Conservation (phyloP, 2,888 invertebrate species). For the Pseudoips prasinana region DNA sequence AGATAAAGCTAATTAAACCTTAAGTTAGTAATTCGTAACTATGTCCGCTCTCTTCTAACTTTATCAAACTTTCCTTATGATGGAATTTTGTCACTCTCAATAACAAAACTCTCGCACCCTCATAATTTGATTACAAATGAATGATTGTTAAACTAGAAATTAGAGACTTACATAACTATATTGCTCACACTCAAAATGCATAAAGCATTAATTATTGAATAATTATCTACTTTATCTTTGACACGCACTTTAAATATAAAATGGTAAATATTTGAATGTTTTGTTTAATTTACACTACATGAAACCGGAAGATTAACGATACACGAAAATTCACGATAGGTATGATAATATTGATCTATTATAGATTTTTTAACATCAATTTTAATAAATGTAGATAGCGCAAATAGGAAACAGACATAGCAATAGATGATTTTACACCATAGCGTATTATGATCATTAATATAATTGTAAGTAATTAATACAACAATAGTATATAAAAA, state of each 20-base stretch:
- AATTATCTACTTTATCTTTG: conserved; percentile 17
- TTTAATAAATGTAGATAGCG: conserved; percentile 7
- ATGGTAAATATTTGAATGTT: no score
- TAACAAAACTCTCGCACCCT: conserved; percentile 18
- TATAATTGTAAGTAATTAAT: conserved; percentile 30
- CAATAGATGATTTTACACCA: conserved; percentile 23
- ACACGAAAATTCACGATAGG: no score
- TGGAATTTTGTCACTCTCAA: conserved; percentile 16
- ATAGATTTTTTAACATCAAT: conserved; percentile 17
- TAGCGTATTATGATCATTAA: conserved; percentile 19
- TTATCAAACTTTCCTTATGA: conserved; percentile 14
- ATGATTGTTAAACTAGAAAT: conserved; percentile 17
- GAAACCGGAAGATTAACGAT: no score
- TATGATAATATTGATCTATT: no score
- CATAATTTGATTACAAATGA: conserved; percentile 13
- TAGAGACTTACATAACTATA: conserved; percentile 23
- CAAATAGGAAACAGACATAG: conserved; percentile 12
- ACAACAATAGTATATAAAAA: conserved; percentile 28
- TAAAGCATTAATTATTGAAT: conserved; percentile 20
- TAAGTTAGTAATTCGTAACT: conserved; percentile 17
- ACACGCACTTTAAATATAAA: conserved; percentile 15
- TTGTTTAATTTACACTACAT: no score
- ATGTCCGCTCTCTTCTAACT: conserved; percentile 19
- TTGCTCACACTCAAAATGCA: conserved; percentile 29
- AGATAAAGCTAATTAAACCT: conserved; percentile 2